Base-by-base conservation (phyloP, 1,140 invertebrate species). In the Asobara japonica region DNA sequence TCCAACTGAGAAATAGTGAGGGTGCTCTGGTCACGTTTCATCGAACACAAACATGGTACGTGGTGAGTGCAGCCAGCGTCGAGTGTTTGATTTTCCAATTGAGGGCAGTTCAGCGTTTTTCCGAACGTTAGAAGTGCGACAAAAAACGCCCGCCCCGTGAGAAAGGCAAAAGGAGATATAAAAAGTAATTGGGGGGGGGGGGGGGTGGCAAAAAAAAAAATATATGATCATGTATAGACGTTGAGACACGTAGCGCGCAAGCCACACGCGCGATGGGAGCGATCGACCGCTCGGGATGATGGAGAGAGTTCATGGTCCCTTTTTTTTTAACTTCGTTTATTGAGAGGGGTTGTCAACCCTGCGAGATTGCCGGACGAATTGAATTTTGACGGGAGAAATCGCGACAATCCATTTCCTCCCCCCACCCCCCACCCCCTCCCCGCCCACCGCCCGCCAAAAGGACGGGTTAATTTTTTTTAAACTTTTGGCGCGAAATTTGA, bases 61-160 rank as follows among this genome's bases (percentile, higher is more conserved):
- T 62, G 61, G 69, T 62, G 61, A 30, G 36, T 18, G 25, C 56
- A 66, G 8, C 22, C 29, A 29, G 27, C n/a, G 25, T 62, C 18
- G 38, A 73, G 68, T 67, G 38, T 74, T 69, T 74, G 38, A 51
- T 71, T 68, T 68, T 67, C 31, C 69, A 64, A 61, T 67, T 74
- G 65, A 65, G 56, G 41, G 22, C 69, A 71, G 41, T 71, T 71
- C 11, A 65, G 30, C 41, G 64, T 48, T 56, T n/a, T 72, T 72
- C 25, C 20, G 20, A 61, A 66, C 31, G 70, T 72, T 41, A 61
- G 45, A 38, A 65, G 20, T 13, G 27, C 41, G 31, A 20, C 25
- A 38, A 25, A 38, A 60, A 65, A 71, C 33, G 65, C 33, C 65
- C 8, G 45, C 20, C 45, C 45, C 45, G 8, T 25, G 51, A 51